A percentile compares a stretch with the other conserved stretches of the same genome.
Conservation (phyloP, 2,888 invertebrate species). For the Ophion ellenae region DNA sequence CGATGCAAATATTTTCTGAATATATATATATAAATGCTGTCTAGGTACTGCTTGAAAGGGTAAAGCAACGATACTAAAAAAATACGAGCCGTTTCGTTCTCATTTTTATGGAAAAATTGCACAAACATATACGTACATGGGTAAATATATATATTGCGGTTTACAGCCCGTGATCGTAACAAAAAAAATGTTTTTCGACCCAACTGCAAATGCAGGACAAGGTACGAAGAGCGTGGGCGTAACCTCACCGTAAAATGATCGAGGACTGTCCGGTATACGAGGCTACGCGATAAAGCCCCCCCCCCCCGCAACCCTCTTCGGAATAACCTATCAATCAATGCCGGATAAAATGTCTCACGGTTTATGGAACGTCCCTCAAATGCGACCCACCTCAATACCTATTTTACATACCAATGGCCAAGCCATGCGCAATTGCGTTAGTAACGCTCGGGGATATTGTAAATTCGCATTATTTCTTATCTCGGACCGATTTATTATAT, state of each 20-base stretch:
- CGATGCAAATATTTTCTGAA: too few relatives aligned
- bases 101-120: too few relatives aligned
- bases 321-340: constrained; percentile 39
- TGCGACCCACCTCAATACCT: constrained; percentile 25
- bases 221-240: neutral
- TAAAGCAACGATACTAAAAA: too few relatives aligned
- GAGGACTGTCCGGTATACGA: constrained; percentile 41
- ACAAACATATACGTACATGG: neutral
- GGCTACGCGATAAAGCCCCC: neutral
- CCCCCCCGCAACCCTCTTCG: neutral
- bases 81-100: too few relatives aligned
- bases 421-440: neutral
- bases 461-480: neutral
- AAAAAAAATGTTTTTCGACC: neutral
- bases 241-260: constrained; percentile 39
- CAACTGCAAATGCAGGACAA: constrained; percentile 5
- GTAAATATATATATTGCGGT: neutral
- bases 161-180: constrained; percentile 44
- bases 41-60: too few relatives aligned
- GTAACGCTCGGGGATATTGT: neutral
- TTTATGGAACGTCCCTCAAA: constrained; percentile 18
- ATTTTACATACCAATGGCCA: neutral
- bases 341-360: constrained; percentile 22
- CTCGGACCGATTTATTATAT: neutral
- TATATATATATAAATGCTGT: too few relatives aligned